phyloP scores from a whole-genome alignment of 2,113 vertebrate species.

The Sceloporus tristichus region DNA sequence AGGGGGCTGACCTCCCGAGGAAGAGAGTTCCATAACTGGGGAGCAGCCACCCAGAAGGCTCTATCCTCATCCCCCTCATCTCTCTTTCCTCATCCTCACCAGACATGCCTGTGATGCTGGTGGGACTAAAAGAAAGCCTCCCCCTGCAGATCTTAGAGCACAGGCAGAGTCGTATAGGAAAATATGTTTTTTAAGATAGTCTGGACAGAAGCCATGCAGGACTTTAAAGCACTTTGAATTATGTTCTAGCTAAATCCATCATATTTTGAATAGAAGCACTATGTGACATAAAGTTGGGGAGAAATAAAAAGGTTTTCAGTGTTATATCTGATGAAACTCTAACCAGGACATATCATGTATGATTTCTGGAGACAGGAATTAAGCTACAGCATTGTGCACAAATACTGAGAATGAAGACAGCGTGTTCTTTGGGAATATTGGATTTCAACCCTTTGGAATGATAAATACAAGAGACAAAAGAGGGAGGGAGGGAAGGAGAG shows the following conservation, averaged over 20 bases:
- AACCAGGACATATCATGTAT: neutral
- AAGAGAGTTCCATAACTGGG: too few species aligned
- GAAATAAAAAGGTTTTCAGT: neutral
- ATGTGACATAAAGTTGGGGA: neutral
- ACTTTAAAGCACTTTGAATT: neutral
- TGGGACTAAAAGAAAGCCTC: too few species aligned
- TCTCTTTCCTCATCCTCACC: too few species aligned
- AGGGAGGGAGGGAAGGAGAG: neutral
- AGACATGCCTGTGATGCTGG: too few species aligned
- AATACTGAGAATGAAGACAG: constrained; percentile 30
- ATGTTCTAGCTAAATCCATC: neutral
- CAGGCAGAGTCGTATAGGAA: too few species aligned
- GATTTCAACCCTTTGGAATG: constrained; percentile 44
- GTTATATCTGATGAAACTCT: constrained; percentile 16
- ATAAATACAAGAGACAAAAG: neutral
- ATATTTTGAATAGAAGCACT: neutral
- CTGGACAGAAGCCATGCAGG: too few species aligned
- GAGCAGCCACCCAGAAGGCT: too few species aligned
- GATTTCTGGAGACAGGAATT: constrained; percentile 34
- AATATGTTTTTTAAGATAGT: too few species aligned
- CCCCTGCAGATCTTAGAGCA: too few species aligned
- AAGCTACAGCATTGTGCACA: constrained; percentile 24
- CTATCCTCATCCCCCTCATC: too few species aligned
- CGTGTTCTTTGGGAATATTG: constrained; percentile 47
- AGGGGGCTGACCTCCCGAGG: too few species aligned